Percentiles rank a stretch among this genome's conserved stretches.
Evolutionary conservation across 2,888 invertebrate genomes (phyloP).

Genomic region (Plebejus argus): DNA sequence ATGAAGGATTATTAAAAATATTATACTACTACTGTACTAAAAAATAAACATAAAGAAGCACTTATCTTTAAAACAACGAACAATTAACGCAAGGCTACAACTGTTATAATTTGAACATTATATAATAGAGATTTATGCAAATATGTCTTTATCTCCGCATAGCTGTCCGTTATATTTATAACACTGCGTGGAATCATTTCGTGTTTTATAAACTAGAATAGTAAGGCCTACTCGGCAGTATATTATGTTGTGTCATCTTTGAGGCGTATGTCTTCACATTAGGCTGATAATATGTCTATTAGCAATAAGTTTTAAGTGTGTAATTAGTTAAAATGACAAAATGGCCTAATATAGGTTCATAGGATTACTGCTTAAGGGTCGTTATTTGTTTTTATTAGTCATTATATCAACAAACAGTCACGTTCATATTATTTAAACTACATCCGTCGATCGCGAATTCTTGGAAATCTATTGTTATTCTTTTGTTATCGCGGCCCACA

Average conservation of each 20-base stretch:
- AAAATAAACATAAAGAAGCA: neutral
- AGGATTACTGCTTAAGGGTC: no score
- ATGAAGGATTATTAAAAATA: neutral
- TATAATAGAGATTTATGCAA: constrained; percentile 22
- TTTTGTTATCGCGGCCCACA: no score
- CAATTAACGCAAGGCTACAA: constrained; percentile 8
- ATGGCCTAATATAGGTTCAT: no score
- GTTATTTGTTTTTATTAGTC: no score
- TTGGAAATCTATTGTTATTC: no score
- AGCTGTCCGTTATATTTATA: constrained; percentile 14
- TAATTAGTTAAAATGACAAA: neutral
- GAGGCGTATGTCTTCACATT: neutral
- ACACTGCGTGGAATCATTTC: constrained; percentile 7
- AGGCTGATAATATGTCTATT: neutral
- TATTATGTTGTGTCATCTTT: neutral
- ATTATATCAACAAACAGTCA: no score
- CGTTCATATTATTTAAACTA: no score
- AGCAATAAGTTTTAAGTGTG: no score
- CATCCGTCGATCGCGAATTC: no score
- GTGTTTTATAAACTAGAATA: constrained; percentile 1
- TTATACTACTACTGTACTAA: neutral
- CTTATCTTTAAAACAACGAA: neutral
- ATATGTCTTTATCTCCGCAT: constrained; percentile 14
- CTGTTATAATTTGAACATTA: constrained; percentile 16
- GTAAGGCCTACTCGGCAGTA: neutral